Conservation (phyloP, 2,113 vertebrate species). For the Halichoerus grypus region DNA sequence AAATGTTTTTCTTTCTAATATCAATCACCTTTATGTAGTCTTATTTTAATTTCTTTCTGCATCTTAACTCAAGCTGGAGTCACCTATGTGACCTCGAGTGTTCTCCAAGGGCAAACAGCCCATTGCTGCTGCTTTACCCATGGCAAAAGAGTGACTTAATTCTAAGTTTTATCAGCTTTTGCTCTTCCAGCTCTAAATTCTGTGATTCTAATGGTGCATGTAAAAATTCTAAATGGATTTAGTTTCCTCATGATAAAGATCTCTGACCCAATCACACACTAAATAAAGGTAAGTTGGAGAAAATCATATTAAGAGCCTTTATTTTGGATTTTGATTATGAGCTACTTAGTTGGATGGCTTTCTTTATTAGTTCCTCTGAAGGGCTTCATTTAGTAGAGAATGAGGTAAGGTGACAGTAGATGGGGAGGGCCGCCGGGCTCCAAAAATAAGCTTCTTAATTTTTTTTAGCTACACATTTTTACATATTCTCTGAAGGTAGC, state of each 20-base stretch:
- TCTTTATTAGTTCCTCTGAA: background rate
- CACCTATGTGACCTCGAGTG: too few species aligned
- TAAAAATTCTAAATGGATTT: slow-evolving; percentile 8
- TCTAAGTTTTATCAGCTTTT: background rate
- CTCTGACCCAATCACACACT: background rate
- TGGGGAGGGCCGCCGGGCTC: slow-evolving; percentile 21
- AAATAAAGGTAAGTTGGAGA: slow-evolving; percentile 12
- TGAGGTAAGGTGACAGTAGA: background rate
- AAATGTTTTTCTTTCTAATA: background rate
- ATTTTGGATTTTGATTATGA: slow-evolving; percentile 1
- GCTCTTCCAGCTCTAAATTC: background rate
- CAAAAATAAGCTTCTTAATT: slow-evolving; percentile 70
- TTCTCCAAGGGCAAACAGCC: background rate
- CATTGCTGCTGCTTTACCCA: background rate
- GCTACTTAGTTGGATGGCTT: background rate
- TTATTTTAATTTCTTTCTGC: background rate
- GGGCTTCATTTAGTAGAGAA: slow-evolving; percentile 56
- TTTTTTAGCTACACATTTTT: slow-evolving; percentile 75
- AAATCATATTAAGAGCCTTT: slow-evolving; percentile 23
- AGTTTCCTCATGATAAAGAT: background rate
- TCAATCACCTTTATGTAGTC: background rate
- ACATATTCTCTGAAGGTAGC: slow-evolving; percentile 62
- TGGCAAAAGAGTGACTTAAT: background rate
- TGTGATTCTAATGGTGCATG: background rate
- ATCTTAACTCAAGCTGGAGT: background rate